These are phyloP conservation scores for Entomobrya proxima DNA, from an alignment of 2,888 invertebrate species.

Conservation along the genomic window DNA sequence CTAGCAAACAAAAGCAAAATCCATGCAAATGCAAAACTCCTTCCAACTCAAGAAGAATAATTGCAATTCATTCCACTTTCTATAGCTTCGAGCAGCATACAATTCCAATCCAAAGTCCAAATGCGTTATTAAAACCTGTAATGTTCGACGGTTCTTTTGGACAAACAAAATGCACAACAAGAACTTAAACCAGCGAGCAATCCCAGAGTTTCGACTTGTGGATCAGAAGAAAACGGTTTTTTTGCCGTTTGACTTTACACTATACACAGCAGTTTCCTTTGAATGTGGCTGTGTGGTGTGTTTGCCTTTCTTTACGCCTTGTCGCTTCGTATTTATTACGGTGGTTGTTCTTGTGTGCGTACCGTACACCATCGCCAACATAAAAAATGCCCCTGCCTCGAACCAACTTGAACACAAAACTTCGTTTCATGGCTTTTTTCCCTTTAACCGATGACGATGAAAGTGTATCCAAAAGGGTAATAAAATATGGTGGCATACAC, in stretches of 20 bases:
- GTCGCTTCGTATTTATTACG: conserved; percentile 44
- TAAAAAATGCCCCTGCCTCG: background rate
- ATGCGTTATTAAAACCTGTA: too few species aligned
- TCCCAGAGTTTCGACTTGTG: too few species aligned
- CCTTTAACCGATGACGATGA: conserved; percentile 37
- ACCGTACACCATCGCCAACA: background rate
- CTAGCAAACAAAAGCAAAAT: conserved; percentile 7
- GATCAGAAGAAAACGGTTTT: conserved; percentile 16
- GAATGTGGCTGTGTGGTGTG: conserved; percentile 1
- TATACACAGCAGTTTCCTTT: background rate
- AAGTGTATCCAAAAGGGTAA: conserved; percentile 32
- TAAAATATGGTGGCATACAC: conserved; percentile 10
- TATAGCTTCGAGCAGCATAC: background rate
- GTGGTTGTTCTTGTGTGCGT: too few species aligned
- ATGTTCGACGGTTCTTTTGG: too few species aligned
- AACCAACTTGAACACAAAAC: background rate
- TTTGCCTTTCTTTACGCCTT: conserved; percentile 59
- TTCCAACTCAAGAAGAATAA: background rate
- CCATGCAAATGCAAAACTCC: conserved; percentile 19
- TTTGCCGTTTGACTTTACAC: conserved; percentile 2
- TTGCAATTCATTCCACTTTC: conserved; percentile 23
- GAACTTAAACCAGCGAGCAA: background rate
- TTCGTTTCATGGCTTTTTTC: background rate
- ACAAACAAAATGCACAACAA: conserved; percentile 23
- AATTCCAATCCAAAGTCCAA: too few species aligned